Conservation (phyloP, 2,888 invertebrate species). For the Lithophane leautieri region DNA sequence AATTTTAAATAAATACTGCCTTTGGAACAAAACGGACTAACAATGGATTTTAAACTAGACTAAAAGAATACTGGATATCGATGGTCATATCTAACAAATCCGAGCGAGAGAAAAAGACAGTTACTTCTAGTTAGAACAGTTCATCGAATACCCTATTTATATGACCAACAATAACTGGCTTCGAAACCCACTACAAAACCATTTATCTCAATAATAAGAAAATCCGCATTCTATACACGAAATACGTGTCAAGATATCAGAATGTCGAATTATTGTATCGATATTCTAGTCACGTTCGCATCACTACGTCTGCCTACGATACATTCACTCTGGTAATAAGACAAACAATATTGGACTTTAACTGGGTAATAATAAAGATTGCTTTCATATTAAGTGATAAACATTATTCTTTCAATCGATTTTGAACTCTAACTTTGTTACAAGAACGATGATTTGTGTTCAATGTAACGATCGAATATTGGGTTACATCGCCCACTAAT, state of each 20-base stretch:
- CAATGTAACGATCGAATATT: slow-evolving; percentile 51
- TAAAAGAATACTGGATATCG: slow-evolving; percentile 4
- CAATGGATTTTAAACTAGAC: not conserved
- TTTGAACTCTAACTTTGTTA: slow-evolving; percentile 42
- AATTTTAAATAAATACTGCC: not conserved
- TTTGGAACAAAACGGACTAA: not conserved
- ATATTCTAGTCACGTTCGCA: slow-evolving; percentile 78
- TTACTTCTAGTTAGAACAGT: not conserved
- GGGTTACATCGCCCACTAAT: slow-evolving; percentile 67
- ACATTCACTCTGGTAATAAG: slow-evolving; percentile 46
- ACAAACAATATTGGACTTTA: slow-evolving; percentile 63
- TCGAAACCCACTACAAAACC: slow-evolving; percentile 43
- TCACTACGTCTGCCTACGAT: slow-evolving; percentile 73
- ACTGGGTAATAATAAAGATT: slow-evolving; percentile 34
- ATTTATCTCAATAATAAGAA: slow-evolving; percentile 67
- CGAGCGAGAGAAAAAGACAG: not conserved
- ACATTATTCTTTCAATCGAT: slow-evolving; percentile 37
- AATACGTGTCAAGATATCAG: slow-evolving; percentile 76
- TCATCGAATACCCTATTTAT: slow-evolving; percentile 4
- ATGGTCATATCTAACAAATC: not conserved
- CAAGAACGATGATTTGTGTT: slow-evolving; percentile 47
- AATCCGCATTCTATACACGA: slow-evolving; percentile 76
- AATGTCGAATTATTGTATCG: slow-evolving; percentile 74
- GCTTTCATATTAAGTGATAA: slow-evolving; percentile 23
- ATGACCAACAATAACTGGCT: slow-evolving; percentile 14